phyloP scores from a whole-genome alignment of 30 jellyfish, hydroid and myxozoan genomes.

The Sanderia malayensis region DNA sequence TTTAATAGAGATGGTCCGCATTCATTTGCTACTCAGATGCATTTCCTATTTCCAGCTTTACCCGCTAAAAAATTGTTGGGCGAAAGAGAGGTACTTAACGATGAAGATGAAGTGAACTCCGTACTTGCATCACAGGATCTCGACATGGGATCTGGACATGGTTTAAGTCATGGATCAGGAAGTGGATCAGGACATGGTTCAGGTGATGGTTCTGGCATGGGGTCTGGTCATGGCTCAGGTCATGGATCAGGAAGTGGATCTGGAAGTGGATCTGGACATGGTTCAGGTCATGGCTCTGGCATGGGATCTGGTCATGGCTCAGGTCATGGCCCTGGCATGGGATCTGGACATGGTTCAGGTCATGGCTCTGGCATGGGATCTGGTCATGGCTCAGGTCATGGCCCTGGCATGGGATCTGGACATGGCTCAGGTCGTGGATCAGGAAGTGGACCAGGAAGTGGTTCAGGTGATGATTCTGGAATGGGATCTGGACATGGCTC shows the following conservation, averaged over 20 bases:
- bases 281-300: slow-evolving; percentile 19
- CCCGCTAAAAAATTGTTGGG: not conserved
- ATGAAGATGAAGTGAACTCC: too few relatives aligned
- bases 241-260: slow-evolving; percentile 10
- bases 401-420: slow-evolving; percentile 7
- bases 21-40: too few relatives aligned
- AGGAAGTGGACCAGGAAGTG: slow-evolving; percentile 7
- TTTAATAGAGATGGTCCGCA: too few relatives aligned
- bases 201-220: not conserved
- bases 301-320: not conserved
- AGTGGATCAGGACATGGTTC: slow-evolving; percentile 11
- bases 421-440: slow-evolving; percentile 19
- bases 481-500: slow-evolving; percentile 28
- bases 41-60: too few relatives aligned
- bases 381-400: slow-evolving; percentile 22
- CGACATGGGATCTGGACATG: slow-evolving; percentile 8
- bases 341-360: slow-evolving; percentile 12
- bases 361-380: slow-evolving; percentile 4
- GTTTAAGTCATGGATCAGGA: not conserved
- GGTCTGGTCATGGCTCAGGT: not conserved
- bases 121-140: not conserved
- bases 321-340: not conserved
- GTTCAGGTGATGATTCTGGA: slow-evolving; percentile 26
- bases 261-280: slow-evolving; percentile 17
- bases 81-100: not conserved